Base-by-base conservation (phyloP, 2,888 invertebrate genomes). In the Cylloceria caligata region DNA sequence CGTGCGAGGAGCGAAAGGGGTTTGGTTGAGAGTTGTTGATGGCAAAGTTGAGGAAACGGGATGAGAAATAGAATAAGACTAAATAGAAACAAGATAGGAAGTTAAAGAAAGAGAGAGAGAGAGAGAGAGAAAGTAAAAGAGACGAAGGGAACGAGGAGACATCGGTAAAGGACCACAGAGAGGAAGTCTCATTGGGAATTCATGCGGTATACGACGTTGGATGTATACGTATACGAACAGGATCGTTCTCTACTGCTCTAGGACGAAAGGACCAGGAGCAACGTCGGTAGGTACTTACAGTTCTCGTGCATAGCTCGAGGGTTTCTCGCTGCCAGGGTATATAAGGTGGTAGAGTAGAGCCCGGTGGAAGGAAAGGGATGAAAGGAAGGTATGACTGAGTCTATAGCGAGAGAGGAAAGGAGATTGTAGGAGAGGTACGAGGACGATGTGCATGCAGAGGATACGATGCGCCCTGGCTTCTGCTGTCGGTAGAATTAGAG, bases 151-250 rank as follows among this genome's bases (percentile, higher is more conserved):
- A 81, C 82, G 75, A 80, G 69, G 64, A 60, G 72, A 68, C 47
- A 64, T 76, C 62, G 55, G 73, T 60, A 47, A 78, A 60, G 60
- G 81, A 81, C 55, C 55, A 55, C 69, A 80, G 55, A 47, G 67
- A 57, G 65, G 81, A 83, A 83, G 85, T 86, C 88, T 89, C 88
- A 87, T 90, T 89, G 88, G 80, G 88, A 89, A 90, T 90, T 90
- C 90, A 90, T 88, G 88, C 83, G 86, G 85, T 87, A 89, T 87
- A 86, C 84, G 81, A 84, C 75, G 65, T 71, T 71, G 75, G 77
- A 82, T 69, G 65, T 81, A 52, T 45, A 60, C 57, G 64, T 21
- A 62, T 75, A 75, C 36, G 60, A 80, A 67, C 47, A 76, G 80
- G 57, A 76, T 78, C 55, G 72, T 62, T 47, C 39, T 39, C 47